A percentile compares a stretch with the other conserved stretches of the same genome.
Evolutionary conservation across 1,140 invertebrate species (phyloP).

Genomic region (Aporrectodea caliginosa): DNA sequence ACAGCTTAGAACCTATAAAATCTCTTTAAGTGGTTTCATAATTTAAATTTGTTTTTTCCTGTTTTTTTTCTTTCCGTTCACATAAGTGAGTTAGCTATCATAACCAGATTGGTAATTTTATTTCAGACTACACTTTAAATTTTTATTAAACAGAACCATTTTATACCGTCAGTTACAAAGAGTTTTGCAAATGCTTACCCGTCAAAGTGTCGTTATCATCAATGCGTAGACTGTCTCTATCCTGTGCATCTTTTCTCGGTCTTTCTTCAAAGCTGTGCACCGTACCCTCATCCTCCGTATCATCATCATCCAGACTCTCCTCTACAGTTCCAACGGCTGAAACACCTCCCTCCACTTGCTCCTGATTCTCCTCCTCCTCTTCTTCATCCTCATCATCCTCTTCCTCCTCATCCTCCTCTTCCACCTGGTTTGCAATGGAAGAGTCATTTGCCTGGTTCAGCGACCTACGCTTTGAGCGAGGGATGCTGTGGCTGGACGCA

Average conservation of each 20-base stretch:
- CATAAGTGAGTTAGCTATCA: neutral
- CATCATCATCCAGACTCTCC: neutral
- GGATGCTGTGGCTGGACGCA: neutral
- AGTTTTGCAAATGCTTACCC: neutral
- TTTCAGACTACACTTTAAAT: neutral
- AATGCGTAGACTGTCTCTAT: neutral
- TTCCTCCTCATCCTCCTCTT: slow-evolving; percentile 19
- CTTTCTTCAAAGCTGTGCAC: slow-evolving; percentile 2
- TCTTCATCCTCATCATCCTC: neutral
- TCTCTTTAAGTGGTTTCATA: neutral
- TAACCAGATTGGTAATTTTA: neutral
- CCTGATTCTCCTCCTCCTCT: neutral
- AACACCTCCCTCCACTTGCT: neutral
- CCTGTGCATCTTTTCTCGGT: neutral
- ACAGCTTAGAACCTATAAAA: too few relatives aligned
- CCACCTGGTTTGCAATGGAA: neutral
- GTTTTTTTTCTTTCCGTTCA: neutral
- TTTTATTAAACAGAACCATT: too few relatives aligned
- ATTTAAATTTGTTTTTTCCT: neutral
- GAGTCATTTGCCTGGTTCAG: neutral
- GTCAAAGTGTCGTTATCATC: neutral
- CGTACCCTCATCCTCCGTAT: neutral
- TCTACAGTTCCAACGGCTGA: neutral
- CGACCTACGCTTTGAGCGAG: neutral
- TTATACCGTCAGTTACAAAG: too few relatives aligned